Conservation (phyloP, 1,140 invertebrate species). For the Anastrepha ludens region DNA sequence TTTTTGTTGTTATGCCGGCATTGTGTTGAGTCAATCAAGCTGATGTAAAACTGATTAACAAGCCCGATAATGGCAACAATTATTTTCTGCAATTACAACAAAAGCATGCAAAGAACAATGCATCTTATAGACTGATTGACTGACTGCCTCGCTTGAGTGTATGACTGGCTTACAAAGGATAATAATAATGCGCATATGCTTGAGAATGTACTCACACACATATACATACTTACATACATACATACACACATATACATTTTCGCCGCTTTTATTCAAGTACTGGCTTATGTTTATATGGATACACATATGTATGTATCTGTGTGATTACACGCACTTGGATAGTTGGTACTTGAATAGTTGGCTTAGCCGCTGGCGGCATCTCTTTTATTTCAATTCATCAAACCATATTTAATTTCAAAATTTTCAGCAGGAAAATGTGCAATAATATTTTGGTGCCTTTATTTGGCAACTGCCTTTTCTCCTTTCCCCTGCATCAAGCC, state of each 20-base stretch:
- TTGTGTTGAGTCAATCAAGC: slow-evolving; percentile 62
- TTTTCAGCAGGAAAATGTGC: slow-evolving; percentile 31
- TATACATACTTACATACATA: not conserved
- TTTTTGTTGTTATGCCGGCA: slow-evolving; percentile 15
- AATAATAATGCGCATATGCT: slow-evolving; percentile 11
- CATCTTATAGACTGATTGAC: not conserved
- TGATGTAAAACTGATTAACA: slow-evolving; percentile 69
- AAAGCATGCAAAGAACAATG: slow-evolving; percentile 38
- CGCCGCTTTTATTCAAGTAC: no score
- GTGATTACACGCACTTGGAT: not conserved
- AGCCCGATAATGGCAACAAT: slow-evolving; percentile 64
- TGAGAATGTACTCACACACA: not conserved
- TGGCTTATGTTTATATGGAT: not conserved
- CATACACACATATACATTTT: not conserved
- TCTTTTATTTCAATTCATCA: not conserved
- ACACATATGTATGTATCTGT: not conserved
- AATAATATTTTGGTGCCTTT: slow-evolving; percentile 35
- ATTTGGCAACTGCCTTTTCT: not conserved
- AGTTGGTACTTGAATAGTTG: not conserved
- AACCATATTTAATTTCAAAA: not conserved
- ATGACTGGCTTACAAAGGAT: slow-evolving; percentile 42
- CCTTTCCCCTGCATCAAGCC: not conserved
- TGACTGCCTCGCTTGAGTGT: not conserved
- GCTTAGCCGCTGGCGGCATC: slow-evolving; percentile 18
- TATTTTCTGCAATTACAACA: slow-evolving; percentile 48